phyloP scores from a whole-genome alignment of 2,113 vertebrate genomes.

The Periophthalmodon schlosseri region DNA sequence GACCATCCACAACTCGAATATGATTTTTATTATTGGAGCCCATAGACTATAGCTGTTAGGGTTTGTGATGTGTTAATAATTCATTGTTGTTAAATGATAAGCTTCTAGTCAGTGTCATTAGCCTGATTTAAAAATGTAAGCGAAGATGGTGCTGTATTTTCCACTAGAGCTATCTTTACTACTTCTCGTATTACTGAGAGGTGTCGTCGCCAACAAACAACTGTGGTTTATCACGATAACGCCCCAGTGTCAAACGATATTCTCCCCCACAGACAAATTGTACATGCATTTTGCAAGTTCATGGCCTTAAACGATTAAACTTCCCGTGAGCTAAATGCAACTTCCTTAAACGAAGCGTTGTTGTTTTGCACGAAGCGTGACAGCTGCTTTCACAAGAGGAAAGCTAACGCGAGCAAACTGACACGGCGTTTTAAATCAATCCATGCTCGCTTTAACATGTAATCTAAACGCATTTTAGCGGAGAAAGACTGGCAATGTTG shows the following conservation, averaged over 20 bases:
- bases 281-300: neutral
- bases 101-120: neutral
- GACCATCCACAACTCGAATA: no score
- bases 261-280: neutral
- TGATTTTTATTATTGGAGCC: neutral
- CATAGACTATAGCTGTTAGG: neutral
- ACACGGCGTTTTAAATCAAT: neutral
- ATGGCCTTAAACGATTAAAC: neutral
- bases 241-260: neutral
- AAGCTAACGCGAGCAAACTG: neutral
- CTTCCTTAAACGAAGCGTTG: neutral
- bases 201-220: constrained; percentile 5
- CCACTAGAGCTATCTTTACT: constrained; percentile 14
- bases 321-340: neutral
- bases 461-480: neutral
- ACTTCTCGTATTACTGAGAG: constrained; percentile 6
- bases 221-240: constrained; percentile 7
- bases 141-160: constrained; percentile 9
- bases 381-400: neutral
- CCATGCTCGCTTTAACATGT: neutral
- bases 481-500: neutral
- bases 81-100: neutral
- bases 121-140: constrained; percentile 10
- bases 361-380: neutral
- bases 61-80: neutral